phyloP scores from a whole-genome alignment of 2,888 invertebrate species.

The Prosapia bicincta region DNA sequence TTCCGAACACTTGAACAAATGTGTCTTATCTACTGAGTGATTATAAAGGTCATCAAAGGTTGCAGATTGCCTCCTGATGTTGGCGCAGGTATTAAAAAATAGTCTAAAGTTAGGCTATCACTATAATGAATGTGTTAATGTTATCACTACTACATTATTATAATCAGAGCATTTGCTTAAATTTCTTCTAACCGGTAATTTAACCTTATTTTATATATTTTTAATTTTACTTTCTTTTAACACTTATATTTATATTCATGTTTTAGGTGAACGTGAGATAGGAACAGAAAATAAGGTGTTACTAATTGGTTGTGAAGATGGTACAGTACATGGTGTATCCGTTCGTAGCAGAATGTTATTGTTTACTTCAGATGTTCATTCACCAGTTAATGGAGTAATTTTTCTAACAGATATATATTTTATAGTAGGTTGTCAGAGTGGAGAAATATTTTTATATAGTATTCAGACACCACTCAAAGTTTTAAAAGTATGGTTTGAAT shows the following conservation, averaged over 20 bases:
- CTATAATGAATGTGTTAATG: too few relatives aligned
- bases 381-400: constrained; percentile 57
- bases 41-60: too few relatives aligned
- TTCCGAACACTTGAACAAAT: too few relatives aligned
- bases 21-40: too few relatives aligned
- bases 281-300: constrained; percentile 60
- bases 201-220: too few relatives aligned
- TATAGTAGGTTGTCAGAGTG: constrained; percentile 58
- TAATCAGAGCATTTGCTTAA: too few relatives aligned
- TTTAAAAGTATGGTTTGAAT: constrained; percentile 52
- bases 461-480: constrained; percentile 45
- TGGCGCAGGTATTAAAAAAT: too few relatives aligned
- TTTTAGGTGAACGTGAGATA: constrained; percentile 50
- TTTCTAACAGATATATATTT: constrained; percentile 47
- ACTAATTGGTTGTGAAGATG: constrained; percentile 60
- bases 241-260: background rate
- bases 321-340: constrained; percentile 53
- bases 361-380: constrained; percentile 47
- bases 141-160: too few relatives aligned
- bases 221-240: too few relatives aligned
- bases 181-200: too few relatives aligned
- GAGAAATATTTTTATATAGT: constrained; percentile 41
- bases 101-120: too few relatives aligned
- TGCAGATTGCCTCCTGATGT: too few relatives aligned
- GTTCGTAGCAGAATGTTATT: constrained; percentile 53